Percentiles rank a stretch among this genome's conserved stretches.
phyloP scores from a whole-genome alignment of 2,888 invertebrate genomes.

The Nomada goodeniana region DNA sequence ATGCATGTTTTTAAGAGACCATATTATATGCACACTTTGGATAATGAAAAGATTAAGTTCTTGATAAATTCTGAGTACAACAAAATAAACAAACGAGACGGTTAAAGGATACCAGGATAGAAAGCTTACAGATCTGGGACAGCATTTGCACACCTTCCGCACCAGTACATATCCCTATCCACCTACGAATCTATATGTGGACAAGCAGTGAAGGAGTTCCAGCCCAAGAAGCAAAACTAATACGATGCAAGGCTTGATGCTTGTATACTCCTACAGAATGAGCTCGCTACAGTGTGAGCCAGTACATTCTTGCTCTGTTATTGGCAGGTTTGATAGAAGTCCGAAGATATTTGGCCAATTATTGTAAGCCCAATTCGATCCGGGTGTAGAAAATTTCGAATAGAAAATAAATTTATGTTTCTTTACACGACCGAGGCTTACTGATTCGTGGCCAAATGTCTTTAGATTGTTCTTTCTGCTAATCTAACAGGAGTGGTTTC shows the following conservation, averaged over 20 bases:
- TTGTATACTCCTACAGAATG: slow-evolving; percentile 83
- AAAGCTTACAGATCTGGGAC: slow-evolving; percentile 70
- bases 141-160: slow-evolving; percentile 83
- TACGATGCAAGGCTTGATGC: slow-evolving; percentile 85
- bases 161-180: slow-evolving; percentile 82
- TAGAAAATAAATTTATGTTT: neutral
- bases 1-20: no score
- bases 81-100: slow-evolving; percentile 33
- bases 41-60: neutral
- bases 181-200: slow-evolving; percentile 82
- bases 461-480: slow-evolving; percentile 77
- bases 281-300: slow-evolving; percentile 84
- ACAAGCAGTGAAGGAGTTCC: slow-evolving; percentile 84
- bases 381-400: slow-evolving; percentile 9
- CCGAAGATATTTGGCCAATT: slow-evolving; percentile 79
- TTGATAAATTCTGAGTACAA: no score
- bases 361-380: slow-evolving; percentile 48
- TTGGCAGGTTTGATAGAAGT: slow-evolving; percentile 76
- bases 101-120: slow-evolving; percentile 56
- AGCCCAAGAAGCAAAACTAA: slow-evolving; percentile 85
- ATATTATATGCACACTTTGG: no score
- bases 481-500: slow-evolving; percentile 82
- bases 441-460: slow-evolving; percentile 77
- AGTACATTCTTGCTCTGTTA: slow-evolving; percentile 83
- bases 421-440: slow-evolving; percentile 39